Conservation (phyloP, 2,888 invertebrate genomes). For the Eupithecia pulchellata region DNA sequence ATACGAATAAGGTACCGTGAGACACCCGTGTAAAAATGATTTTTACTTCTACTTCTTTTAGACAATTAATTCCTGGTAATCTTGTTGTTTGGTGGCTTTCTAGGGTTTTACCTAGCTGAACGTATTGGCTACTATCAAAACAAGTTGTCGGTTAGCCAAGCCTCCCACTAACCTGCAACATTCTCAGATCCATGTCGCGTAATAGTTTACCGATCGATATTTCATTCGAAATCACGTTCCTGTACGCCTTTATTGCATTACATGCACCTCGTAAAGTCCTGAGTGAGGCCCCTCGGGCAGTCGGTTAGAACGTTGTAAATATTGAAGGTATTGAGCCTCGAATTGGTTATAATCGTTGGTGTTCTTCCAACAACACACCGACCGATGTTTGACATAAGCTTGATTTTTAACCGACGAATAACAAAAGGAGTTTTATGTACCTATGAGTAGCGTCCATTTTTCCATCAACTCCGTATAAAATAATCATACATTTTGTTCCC, state of each 20-base stretch:
- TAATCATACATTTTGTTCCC: too few species aligned
- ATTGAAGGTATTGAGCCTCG: not conserved
- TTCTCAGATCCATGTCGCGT: not conserved
- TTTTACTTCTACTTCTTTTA: too few species aligned
- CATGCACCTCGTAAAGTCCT: constrained; percentile 38
- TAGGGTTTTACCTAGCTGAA: not conserved
- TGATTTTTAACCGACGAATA: too few species aligned
- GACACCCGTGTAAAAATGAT: too few species aligned
- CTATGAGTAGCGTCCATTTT: too few species aligned
- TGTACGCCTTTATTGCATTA: constrained; percentile 40
- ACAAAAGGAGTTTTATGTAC: too few species aligned
- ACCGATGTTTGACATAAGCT: too few species aligned
- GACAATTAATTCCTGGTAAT: not conserved
- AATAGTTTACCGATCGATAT: constrained; percentile 34
- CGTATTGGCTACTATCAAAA: not conserved
- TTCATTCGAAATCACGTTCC: constrained; percentile 32
- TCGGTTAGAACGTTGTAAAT: not conserved
- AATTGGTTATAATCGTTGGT: not conserved
- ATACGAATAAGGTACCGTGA: too few species aligned
- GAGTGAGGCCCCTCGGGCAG: constrained; percentile 26
- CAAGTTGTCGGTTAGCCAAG: not conserved
- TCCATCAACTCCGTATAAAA: too few species aligned
- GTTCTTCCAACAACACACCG: not conserved
- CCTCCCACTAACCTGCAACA: constrained; percentile 10
- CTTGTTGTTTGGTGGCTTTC: not conserved